Percentiles rank a stretch among this genome's conserved stretches.
Evolutionary conservation across 2,888 invertebrate species (phyloP).

Genomic region (Ennomos fuscantarius): DNA sequence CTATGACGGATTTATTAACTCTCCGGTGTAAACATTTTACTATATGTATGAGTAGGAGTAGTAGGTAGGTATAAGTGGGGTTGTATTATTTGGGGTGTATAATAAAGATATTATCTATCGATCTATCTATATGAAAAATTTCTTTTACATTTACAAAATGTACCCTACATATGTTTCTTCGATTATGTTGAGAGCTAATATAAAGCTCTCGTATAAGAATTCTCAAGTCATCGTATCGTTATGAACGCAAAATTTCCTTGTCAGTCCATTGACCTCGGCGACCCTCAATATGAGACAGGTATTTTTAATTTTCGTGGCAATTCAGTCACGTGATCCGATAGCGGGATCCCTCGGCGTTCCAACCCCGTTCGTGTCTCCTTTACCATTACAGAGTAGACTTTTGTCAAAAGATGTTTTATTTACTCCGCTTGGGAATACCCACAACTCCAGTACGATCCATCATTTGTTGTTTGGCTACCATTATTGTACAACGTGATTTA

Average conservation of each 20-base stretch:
- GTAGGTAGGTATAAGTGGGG: too few relatives aligned
- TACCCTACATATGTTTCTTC: too few relatives aligned
- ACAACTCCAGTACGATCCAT: slow-evolving; percentile 20
- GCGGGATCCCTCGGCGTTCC: slow-evolving; percentile 29
- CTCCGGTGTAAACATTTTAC: too few relatives aligned
- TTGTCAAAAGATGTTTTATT: slow-evolving; percentile 26
- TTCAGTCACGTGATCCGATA: slow-evolving; percentile 54
- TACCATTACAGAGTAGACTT: slow-evolving; percentile 27
- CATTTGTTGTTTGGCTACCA: slow-evolving; percentile 30
- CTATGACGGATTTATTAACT: neutral
- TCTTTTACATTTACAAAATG: too few relatives aligned
- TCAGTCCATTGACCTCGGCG: slow-evolving; percentile 40
- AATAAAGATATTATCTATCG: too few relatives aligned
- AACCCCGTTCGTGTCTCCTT: slow-evolving; percentile 32
- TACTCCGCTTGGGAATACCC: slow-evolving; percentile 19
- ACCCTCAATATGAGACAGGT: slow-evolving; percentile 37
- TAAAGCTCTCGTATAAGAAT: neutral
- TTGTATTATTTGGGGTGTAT: too few relatives aligned
- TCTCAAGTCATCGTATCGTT: neutral
- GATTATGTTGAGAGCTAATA: too few relatives aligned
- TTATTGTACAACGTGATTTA: slow-evolving; percentile 30
- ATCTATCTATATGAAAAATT: too few relatives aligned
- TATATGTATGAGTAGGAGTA: too few relatives aligned
- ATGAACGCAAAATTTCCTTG: slow-evolving; percentile 13
- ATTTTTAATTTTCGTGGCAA: slow-evolving; percentile 48